A percentile compares a stretch with the other conserved stretches of the same genome.
Evolutionary conservation across 2,113 vertebrate species (phyloP).

Genomic region (Neomonachus schauinslandi): DNA sequence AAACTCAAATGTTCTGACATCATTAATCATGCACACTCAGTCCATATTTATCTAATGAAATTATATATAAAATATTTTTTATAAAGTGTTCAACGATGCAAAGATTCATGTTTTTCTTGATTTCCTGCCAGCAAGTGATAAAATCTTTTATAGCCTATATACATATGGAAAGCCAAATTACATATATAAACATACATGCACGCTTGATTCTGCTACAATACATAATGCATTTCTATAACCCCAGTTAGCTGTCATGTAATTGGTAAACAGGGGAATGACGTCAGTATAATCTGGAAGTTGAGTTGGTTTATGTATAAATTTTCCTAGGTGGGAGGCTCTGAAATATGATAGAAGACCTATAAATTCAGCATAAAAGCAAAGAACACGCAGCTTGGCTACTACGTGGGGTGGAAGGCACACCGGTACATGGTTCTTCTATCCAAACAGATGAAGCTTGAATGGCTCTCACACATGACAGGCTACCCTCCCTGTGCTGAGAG

Average conservation of each 20-base stretch:
- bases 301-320: not conserved
- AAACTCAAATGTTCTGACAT: not conserved
- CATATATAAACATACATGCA: not conserved
- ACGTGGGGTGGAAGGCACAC: accelerated
- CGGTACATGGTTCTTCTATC: not conserved
- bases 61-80: constrained; percentile 25
- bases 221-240: not conserved
- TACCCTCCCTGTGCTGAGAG: not conserved
- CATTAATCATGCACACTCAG: not conserved
- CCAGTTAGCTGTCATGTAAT: not conserved
- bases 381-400: not conserved
- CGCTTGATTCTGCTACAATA: not conserved
- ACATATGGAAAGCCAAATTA: not conserved
- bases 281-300: not conserved
- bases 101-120: not conserved
- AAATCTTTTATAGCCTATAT: not conserved
- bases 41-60: not conserved
- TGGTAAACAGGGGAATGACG: not conserved
- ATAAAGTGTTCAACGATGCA: not conserved
- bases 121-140: not conserved
- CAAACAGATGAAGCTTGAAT: not conserved
- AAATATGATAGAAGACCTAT: not conserved
- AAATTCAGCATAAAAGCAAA: not conserved
- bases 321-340: not conserved
- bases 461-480: not conserved